These are phyloP conservation scores for Orgyia antiqua DNA, from an alignment of 2,888 invertebrate genomes.

Conservation along the genomic window DNA sequence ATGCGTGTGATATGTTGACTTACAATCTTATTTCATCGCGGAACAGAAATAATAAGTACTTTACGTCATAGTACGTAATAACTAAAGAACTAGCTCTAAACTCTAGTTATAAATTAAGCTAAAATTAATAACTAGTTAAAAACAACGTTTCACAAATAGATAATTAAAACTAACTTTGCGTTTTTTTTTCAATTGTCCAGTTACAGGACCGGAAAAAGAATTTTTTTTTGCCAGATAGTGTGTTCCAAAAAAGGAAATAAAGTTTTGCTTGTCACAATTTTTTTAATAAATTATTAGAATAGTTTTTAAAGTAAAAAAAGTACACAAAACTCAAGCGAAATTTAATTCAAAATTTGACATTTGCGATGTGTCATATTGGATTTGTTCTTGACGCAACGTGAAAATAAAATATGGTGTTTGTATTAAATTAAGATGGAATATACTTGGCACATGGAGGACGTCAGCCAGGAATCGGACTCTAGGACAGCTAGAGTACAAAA, in stretches of 20 bases:
- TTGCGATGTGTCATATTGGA: constrained; percentile 36
- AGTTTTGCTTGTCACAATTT: too few relatives aligned
- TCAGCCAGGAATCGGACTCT: constrained; percentile 44
- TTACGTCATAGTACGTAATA: too few relatives aligned
- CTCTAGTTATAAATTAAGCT: background rate
- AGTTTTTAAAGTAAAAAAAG: too few relatives aligned
- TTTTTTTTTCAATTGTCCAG: too few relatives aligned
- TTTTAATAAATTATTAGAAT: too few relatives aligned
- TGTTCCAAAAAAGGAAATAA: too few relatives aligned
- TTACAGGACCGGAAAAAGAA: background rate
- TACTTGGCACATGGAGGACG: constrained; percentile 67
- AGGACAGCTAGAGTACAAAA: constrained; percentile 38
- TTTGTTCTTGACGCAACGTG: constrained; percentile 40
- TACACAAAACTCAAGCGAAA: too few relatives aligned
- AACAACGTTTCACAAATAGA: background rate
- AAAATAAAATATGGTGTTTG: constrained; percentile 17
- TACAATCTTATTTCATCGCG: constrained; percentile 11
- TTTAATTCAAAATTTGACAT: constrained; percentile 8
- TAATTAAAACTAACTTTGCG: background rate
- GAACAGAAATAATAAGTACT: constrained; percentile 5
- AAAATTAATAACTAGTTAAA: background rate
- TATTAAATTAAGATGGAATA: constrained; percentile 62
- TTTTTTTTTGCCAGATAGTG: too few relatives aligned
- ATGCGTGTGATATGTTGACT: constrained; percentile 12
- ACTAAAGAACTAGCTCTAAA: too few relatives aligned